These are phyloP conservation scores for Formica aserva DNA, from an alignment of 2,888 invertebrate genomes.

Conservation along the genomic window DNA sequence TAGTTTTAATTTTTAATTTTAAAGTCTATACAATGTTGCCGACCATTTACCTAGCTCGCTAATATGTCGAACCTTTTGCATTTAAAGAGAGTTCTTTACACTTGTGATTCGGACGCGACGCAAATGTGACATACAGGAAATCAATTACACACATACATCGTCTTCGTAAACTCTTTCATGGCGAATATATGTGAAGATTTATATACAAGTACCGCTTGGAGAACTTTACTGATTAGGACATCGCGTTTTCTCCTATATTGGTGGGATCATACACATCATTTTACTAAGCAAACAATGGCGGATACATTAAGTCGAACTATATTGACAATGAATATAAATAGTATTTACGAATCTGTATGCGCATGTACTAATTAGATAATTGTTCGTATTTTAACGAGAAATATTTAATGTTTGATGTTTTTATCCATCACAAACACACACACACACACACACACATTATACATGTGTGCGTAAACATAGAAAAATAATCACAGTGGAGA, in stretches of 20 bases:
- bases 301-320: conserved; percentile 26
- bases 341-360: conserved; percentile 60
- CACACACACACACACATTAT: conserved; percentile 28
- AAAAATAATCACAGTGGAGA: conserved; percentile 31
- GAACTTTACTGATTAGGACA: conserved; percentile 44
- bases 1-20: background rate
- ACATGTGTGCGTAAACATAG: conserved; percentile 55
- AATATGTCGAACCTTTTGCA: conserved; percentile 43
- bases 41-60: conserved; percentile 27
- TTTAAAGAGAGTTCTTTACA: conserved; percentile 44
- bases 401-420: conserved; percentile 73
- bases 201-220: conserved; percentile 31
- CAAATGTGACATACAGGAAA: conserved; percentile 40
- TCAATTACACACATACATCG: background rate
- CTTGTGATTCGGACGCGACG: conserved; percentile 42
- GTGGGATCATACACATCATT: conserved; percentile 22
- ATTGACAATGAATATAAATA: conserved; percentile 24
- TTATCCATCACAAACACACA: conserved; percentile 46
- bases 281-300: conserved; percentile 28
- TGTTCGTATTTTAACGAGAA: conserved; percentile 71
- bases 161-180: conserved; percentile 31
- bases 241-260: background rate
- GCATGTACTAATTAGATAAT: conserved; percentile 66
- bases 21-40: conserved; percentile 14
- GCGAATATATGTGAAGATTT: conserved; percentile 28